Base-by-base conservation (phyloP, 2,888 invertebrate species). In the Ecdyonurus torrentis region DNA sequence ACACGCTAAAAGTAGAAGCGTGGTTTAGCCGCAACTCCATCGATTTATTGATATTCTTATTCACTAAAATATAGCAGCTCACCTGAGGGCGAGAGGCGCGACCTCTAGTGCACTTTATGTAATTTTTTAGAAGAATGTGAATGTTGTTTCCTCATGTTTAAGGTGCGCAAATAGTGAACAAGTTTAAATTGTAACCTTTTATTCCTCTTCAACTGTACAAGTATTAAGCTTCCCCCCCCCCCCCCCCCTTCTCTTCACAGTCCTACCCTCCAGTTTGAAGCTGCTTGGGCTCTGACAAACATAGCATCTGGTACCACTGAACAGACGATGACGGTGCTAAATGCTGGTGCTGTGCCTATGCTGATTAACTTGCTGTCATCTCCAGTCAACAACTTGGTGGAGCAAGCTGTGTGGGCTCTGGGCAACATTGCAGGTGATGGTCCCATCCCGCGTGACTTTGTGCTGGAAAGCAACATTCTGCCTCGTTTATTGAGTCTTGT, bases 381-480 rank as follows among this genome's bases (percentile, higher is more conserved):
- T 0, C 76, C 81, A 1, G 78, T 83, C 52, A 63, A 66, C 66
- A 82, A 86, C 67, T 85, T 90, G 1, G 87, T 90, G 1, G 95
- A 96, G 71, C 95, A 96, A 74, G 87, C 92, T n/a, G 91, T 95
- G 0, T 97, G 91, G 98, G 97, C 97, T 0, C 78, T 96, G n/a
- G 94, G 95, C 67, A 99, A 99, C 76, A 93, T 98, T 69, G 95
- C 96, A 7, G 96, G 97, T 50, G 91, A 92, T 74, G 90, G 91
- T 0, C 81, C 91, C 0, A 76, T 75, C 18, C 81, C 91, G 0
- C 79, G 98, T 59, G 96, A 98, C 76, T 75, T 83, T 63, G 91
- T 96, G 58, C 82, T 98, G 5, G 72, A 74, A 0, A 75, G 80
- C 64, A 86, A 86, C 19, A 85, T 89, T 24, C 77, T 96, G 68